Percentiles rank a stretch among this genome's conserved stretches.
phyloP scores from a whole-genome alignment of 2,113 vertebrate species.

The Eolophus roseicapilla region DNA sequence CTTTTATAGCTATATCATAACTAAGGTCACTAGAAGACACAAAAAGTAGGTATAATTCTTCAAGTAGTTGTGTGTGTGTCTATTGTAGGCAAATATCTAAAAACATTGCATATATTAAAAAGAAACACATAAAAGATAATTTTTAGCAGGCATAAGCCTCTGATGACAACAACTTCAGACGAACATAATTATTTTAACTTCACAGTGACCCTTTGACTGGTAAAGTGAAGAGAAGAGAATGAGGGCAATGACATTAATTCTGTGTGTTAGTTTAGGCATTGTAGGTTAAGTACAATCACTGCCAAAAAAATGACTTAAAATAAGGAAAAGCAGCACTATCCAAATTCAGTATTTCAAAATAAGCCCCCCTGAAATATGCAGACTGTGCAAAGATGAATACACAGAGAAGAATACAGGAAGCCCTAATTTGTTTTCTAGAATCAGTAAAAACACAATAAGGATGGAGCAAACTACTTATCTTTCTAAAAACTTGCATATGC shows the following conservation, averaged over 20 bases:
- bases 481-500: neutral
- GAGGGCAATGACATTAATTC: neutral
- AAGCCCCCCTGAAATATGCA: neutral
- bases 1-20: neutral
- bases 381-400: neutral
- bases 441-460: slow-evolving; percentile 4
- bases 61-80: neutral
- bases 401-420: neutral
- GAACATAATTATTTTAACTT: neutral
- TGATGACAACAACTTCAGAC: neutral
- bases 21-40: neutral
- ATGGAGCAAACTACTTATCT: neutral
- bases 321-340: neutral
- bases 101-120: neutral
- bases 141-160: neutral
- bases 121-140: neutral
- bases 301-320: neutral
- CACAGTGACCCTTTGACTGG: neutral
- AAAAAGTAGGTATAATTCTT: neutral
- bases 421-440: neutral
- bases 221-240: neutral
- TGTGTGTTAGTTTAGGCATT: neutral
- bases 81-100: neutral
- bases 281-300: neutral
- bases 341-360: neutral